These are phyloP conservation scores for Rhopalosiphum maidis DNA, from an alignment of 1,140 invertebrate genomes.

Conservation along the genomic window DNA sequence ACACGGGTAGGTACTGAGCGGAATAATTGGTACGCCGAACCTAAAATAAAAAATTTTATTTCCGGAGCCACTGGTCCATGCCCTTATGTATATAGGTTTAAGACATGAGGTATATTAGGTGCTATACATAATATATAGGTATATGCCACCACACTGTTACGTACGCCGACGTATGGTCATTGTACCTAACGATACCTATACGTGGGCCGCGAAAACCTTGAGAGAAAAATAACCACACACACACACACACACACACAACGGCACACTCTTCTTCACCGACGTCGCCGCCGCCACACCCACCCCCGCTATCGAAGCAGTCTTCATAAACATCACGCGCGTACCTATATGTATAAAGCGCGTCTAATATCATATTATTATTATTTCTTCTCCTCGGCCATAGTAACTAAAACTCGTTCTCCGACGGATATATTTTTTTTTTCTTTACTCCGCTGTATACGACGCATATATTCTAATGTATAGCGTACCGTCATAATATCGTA, in stretches of 20 bases:
- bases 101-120: not conserved
- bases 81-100: not conserved
- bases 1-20: not conserved
- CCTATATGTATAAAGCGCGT: not conserved
- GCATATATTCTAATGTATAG: not conserved
- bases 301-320: not conserved
- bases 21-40: not conserved
- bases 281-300: not conserved
- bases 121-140: too few species aligned
- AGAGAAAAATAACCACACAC: not conserved
- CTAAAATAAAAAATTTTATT: not conserved
- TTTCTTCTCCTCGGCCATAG: not conserved
- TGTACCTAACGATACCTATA: not conserved
- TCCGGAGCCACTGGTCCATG: not conserved
- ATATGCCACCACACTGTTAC: not conserved
- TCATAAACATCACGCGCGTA: not conserved
- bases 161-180: conserved; percentile 4
- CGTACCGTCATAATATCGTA: not conserved
- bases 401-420: conserved; percentile 41
- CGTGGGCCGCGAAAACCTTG: conserved; percentile 40
- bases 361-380: conserved; percentile 4
- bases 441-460: not conserved
- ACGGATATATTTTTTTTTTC: not conserved
- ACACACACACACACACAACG: too few species aligned
- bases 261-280: not conserved